Evolutionary conservation across 1,140 invertebrate species (phyloP), one percentile per base, ranked within the genome.

Genomic region (Orchesella cincta): DNA sequence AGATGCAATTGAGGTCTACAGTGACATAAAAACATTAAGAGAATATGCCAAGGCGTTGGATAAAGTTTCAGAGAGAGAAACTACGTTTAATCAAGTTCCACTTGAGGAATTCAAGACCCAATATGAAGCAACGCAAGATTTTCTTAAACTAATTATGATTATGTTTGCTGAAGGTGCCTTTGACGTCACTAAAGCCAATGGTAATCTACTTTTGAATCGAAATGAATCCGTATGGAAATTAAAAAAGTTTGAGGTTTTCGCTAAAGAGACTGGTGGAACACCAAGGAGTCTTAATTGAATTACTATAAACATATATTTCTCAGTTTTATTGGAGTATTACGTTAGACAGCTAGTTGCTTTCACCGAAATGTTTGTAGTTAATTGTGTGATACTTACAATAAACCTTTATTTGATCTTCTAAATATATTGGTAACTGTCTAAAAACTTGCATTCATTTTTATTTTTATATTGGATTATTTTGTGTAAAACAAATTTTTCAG

Each of bases 21-120:
- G 67, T 26, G 67, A 71, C 23, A 71, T 71, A 5, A 12, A 31
- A 28, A 71, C 67, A 18, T 20, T 71, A 8, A 71, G 34, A 29
- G 67, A 71, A 12, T 71, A 71, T 26, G 67, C 67, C 8, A 31
- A 71, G 31, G 67, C 67, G 23, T 71, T 71, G 5, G 67, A 71
- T 71, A 33, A 8, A 5, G 67, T 33, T 5, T 14, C 26, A 20
- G 67, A 29, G 2, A 16, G 67, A 16, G 29, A 31, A 34, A 71
- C 26, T 16, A 71, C 16, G 31, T 12, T 71, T 5, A 36, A 28
- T 20, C 8, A 2, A 2, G 34, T 36, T 12, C 67, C 67, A 31
- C 29, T 71, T 1, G 67, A 71, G 8, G 3, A 8, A 71, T 31
- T 36, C 23, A 34, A 5, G 8, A 29, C 8, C 8, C 12, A 71